These are phyloP conservation scores for Ormyrus nitidulus DNA, from an alignment of 2,888 invertebrate genomes.

Conservation along the genomic window DNA sequence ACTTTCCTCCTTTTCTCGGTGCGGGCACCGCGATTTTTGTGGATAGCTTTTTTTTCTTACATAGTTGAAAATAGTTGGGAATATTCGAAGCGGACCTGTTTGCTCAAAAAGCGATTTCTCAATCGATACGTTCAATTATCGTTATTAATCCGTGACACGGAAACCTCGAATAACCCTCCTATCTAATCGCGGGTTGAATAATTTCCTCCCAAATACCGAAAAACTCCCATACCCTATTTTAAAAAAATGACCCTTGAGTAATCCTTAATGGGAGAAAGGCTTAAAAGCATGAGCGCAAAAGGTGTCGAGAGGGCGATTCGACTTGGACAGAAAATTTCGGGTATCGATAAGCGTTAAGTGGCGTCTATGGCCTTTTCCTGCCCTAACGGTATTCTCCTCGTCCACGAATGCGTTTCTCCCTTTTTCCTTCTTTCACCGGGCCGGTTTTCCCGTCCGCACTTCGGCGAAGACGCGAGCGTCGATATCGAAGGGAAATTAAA, in stretches of 20 bases:
- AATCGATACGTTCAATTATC: slow-evolving; percentile 27
- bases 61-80: too few relatives aligned
- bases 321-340: background rate
- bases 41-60: too few relatives aligned
- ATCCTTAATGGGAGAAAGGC: slow-evolving; percentile 36
- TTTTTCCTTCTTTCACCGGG: background rate
- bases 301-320: slow-evolving; percentile 40
- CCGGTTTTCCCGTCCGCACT: slow-evolving; percentile 31
- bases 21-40: too few relatives aligned
- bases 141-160: slow-evolving; percentile 13
- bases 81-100: too few relatives aligned
- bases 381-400: slow-evolving; percentile 22
- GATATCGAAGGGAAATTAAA: slow-evolving; percentile 33
- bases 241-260: slow-evolving; percentile 13
- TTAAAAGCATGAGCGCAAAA: slow-evolving; percentile 35
- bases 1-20: background rate
- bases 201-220: background rate
- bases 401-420: slow-evolving; percentile 33
- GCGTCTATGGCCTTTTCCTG: background rate
- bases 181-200: slow-evolving; percentile 37
- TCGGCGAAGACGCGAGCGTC: background rate
- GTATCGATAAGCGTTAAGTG: slow-evolving; percentile 47
- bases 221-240: too few relatives aligned
- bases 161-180: background rate
- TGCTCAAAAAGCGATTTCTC: slow-evolving; percentile 12